These are phyloP conservation scores for Tipula helvola DNA, from an alignment of 2,888 invertebrate species.

Conservation along the genomic window DNA sequence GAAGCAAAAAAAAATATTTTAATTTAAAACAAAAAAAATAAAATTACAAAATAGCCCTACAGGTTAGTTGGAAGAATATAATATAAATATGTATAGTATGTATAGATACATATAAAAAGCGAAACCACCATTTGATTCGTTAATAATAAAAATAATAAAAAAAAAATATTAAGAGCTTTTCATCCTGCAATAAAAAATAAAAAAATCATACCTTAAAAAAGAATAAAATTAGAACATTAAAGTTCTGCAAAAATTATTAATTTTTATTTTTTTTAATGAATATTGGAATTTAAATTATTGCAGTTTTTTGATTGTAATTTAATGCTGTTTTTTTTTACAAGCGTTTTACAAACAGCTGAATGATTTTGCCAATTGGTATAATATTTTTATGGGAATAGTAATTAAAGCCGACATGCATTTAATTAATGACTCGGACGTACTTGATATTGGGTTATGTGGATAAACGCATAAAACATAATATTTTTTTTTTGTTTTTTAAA, in stretches of 20 bases:
- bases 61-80: neutral
- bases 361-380: neutral
- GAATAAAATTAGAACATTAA: neutral
- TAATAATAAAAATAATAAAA: neutral
- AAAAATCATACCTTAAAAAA: neutral
- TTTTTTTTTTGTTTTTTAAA: neutral
- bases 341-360: neutral
- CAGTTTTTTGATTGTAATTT: neutral
- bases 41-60: neutral
- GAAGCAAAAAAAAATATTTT: neutral
- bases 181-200: neutral
- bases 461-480: neutral
- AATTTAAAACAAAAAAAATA: neutral
- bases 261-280: neutral
- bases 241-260: neutral
- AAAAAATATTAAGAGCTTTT: neutral
- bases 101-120: neutral
- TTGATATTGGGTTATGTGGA: neutral
- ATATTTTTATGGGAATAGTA: neutral
- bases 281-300: neutral
- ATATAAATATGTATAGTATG: neutral
- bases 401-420: neutral
- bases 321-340: neutral
- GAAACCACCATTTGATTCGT: neutral
- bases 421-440: neutral